Conservation (phyloP, 1,140 invertebrate species). For the Lasioglossum albipes region DNA sequence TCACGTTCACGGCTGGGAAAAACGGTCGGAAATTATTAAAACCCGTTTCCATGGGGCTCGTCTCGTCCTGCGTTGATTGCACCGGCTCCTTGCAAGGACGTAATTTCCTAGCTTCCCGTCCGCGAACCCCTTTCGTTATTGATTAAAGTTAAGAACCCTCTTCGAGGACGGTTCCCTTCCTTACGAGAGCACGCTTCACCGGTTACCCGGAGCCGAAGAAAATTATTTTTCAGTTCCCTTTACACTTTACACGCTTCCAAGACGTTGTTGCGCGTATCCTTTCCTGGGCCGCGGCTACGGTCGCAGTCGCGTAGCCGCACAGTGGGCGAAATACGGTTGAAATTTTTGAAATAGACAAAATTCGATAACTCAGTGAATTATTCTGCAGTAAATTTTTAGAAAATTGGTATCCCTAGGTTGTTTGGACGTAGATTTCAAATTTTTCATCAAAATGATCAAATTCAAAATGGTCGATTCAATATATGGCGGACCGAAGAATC, state of each 20-base stretch:
- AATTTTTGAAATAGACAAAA: no score
- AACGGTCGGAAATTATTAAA: conserved; percentile 55
- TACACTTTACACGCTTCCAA: background rate
- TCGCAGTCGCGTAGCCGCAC: no score
- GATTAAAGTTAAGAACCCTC: conserved; percentile 20
- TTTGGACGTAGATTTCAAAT: no score
- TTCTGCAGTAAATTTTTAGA: no score
- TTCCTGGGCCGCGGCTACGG: background rate
- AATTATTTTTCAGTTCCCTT: background rate
- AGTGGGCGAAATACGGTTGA: no score
- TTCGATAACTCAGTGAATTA: no score
- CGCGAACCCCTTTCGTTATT: conserved; percentile 17
- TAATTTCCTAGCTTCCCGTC: conserved; percentile 19
- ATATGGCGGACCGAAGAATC: no score
- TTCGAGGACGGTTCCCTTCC: background rate
- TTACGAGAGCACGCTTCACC: background rate
- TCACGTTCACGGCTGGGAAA: background rate
- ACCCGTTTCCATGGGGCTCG: conserved; percentile 17
- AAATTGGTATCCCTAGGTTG: no score
- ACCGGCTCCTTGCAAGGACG: conserved; percentile 33
- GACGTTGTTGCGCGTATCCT: background rate
- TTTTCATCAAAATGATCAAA: no score
- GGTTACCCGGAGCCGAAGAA: background rate
- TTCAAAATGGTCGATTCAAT: no score
- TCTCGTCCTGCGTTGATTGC: conserved; percentile 1